Percentiles rank a stretch among this genome's conserved stretches.
Conservation (phyloP, 2,888 invertebrate species). For the Lumbricus terrestris region DNA sequence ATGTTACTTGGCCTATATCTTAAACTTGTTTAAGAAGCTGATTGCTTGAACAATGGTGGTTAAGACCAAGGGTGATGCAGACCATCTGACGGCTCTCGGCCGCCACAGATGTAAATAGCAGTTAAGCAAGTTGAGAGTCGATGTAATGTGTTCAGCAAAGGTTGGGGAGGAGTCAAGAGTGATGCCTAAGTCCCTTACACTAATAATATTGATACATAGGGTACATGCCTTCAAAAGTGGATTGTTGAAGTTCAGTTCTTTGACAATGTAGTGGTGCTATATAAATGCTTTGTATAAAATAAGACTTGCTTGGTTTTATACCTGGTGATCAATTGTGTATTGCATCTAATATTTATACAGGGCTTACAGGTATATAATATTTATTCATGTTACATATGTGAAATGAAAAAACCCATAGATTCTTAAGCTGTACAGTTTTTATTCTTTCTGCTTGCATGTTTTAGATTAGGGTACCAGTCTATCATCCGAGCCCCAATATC, state of each 20-base stretch:
- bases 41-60: no score
- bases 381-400: not conserved
- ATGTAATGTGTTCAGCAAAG: no score
- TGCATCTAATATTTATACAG: not conserved
- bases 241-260: not conserved
- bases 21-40: no score
- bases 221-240: not conserved
- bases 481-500: conserved; percentile 57
- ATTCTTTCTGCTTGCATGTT: not conserved
- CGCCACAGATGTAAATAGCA: no score
- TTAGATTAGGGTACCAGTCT: conserved; percentile 40
- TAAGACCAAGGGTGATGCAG: no score
- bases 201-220: not conserved
- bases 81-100: no score
- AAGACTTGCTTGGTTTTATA: not conserved
- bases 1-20: no score
- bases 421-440: not conserved
- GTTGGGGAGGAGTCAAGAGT: no score
- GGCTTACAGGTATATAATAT: no score
- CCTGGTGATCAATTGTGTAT: not conserved
- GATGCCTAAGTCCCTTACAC: no score
- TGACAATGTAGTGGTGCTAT: not conserved
- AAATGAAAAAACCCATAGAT: not conserved
- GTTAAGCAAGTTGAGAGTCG: no score
- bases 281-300: not conserved